Conservation (phyloP, 2,888 invertebrate species). For the Lasioglossum malachurum region DNA sequence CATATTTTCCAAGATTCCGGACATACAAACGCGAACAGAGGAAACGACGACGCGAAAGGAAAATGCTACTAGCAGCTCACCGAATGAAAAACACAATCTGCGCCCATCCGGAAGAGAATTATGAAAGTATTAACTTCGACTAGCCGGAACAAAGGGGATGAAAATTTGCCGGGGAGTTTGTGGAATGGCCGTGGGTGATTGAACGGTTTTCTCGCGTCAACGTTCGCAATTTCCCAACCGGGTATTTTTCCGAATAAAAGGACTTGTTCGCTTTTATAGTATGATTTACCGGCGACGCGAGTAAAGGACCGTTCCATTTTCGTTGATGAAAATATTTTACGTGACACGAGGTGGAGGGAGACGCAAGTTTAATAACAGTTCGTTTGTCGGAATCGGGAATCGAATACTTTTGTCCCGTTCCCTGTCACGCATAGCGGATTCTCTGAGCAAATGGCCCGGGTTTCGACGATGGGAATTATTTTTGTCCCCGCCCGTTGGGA, state of each 20-base stretch:
- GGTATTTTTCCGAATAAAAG: background rate
- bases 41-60: background rate
- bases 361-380: background rate
- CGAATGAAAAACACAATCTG: background rate
- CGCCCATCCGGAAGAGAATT: background rate
- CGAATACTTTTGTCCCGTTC: background rate
- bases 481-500: conserved; percentile 32
- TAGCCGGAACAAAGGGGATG: conserved; percentile 3
- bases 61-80: background rate
- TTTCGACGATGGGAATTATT: conserved; percentile 51
- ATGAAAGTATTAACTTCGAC: background rate
- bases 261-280: background rate
- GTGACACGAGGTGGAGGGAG: background rate
- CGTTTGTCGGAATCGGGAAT: background rate
- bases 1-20: no score
- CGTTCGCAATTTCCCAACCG: conserved; percentile 3
- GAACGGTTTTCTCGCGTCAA: background rate
- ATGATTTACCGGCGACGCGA: background rate
- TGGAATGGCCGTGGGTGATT: background rate
- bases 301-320: conserved; percentile 3
- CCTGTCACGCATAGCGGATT: conserved; percentile 10
- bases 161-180: background rate
- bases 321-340: conserved; percentile 6
- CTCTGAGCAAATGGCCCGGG: conserved; percentile 23
- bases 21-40: no score